Percentiles rank a stretch among this genome's conserved stretches.
These are phyloP conservation scores for Typhlichthys eigenmanni DNA, from an alignment of 2,797 vertebrate species.

Conservation along the genomic window DNA sequence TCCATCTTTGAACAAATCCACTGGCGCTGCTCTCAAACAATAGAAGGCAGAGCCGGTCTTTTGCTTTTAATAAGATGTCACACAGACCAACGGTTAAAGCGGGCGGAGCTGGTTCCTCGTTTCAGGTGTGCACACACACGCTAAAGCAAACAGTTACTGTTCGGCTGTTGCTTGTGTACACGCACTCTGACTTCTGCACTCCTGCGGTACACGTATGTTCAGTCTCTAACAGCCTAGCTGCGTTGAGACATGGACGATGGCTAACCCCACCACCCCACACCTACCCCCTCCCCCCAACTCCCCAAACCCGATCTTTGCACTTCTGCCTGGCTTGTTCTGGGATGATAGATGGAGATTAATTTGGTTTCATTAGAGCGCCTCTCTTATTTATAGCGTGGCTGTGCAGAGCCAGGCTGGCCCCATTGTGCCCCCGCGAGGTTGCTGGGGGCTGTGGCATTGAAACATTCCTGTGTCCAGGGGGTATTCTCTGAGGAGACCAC, in stretches of 20 bases:
- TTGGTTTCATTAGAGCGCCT: constrained; percentile 73
- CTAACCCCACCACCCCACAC: not conserved
- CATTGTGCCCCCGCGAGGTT: constrained; percentile 60
- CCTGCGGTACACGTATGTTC: not conserved
- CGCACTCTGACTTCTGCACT: no score
- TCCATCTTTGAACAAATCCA: constrained; percentile 30
- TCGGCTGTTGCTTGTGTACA: not conserved
- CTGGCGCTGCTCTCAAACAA: constrained; percentile 25
- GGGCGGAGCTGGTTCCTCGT: not conserved
- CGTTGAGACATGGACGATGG: constrained; percentile 38
- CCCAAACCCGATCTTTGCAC: constrained; percentile 36
- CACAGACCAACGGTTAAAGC: constrained; percentile 33
- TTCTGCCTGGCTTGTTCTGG: constrained; percentile 65
- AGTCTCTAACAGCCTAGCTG: constrained; percentile 22
- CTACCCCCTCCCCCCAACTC: constrained; percentile 23
- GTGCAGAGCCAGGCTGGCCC: constrained; percentile 47
- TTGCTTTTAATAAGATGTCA: constrained; percentile 19
- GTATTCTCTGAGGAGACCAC: constrained; percentile 66
- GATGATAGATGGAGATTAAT: constrained; percentile 77
- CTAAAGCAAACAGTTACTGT: not conserved
- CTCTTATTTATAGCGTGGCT: constrained; percentile 73
- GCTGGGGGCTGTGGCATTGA: constrained; percentile 63
- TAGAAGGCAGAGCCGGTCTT: not conserved
- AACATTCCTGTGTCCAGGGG: constrained; percentile 69
- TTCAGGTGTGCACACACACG: constrained; percentile 8